phyloP scores from a whole-genome alignment of 2,797 vertebrate genomes.

The Cygnus olor region DNA sequence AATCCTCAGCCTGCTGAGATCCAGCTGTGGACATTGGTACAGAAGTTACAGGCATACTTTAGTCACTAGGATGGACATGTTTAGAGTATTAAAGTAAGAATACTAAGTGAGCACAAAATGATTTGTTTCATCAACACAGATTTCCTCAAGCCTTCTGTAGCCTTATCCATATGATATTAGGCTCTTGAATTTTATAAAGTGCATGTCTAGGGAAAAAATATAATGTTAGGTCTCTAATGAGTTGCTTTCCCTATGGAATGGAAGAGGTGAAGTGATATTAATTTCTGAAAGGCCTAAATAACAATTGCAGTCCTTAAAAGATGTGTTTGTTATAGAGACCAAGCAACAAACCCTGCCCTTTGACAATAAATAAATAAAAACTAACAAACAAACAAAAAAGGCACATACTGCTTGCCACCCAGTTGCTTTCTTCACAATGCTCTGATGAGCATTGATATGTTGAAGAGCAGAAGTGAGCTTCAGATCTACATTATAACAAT shows the following conservation, averaged over 20 bases:
- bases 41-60: not conserved
- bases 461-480: not conserved
- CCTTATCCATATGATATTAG: not conserved
- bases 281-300: not conserved
- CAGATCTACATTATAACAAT: not conserved
- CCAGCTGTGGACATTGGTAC: not conserved
- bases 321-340: not conserved
- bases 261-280: not conserved
- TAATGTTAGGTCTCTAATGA: not conserved
- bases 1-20: not conserved
- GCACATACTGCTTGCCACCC: accelerated
- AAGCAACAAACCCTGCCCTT: not conserved
- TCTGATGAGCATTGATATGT: not conserved
- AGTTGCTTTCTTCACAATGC: not conserved
- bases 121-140: not conserved
- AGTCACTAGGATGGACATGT: not conserved
- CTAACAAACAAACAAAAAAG: not conserved
- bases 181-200: not conserved
- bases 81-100: not conserved
- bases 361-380: not conserved
- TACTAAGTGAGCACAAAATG: not conserved
- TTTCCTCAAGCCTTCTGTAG: not conserved
- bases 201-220: not conserved
- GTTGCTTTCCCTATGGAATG: not conserved
- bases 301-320: not conserved